Percentiles rank a stretch among this genome's conserved stretches.
phyloP scores from a whole-genome alignment of 2,888 invertebrate genomes.

The Mystacides longicornis region DNA sequence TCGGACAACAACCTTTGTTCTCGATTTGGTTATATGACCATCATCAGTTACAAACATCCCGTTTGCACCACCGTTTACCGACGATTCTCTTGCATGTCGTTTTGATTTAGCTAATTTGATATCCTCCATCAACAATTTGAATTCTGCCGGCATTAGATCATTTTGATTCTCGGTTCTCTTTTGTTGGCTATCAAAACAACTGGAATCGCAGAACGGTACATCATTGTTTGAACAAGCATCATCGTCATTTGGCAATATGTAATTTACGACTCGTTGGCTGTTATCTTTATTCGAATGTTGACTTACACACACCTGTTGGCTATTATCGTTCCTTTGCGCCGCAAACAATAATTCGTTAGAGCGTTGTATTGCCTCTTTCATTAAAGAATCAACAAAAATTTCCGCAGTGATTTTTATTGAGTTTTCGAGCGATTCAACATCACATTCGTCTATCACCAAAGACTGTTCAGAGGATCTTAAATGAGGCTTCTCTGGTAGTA shows the following conservation, averaged over 20 bases:
- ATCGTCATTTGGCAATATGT: no score
- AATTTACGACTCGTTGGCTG: not conserved
- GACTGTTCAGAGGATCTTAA: not conserved
- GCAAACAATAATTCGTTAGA: not conserved
- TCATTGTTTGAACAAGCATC: no score
- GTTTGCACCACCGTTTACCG: no score
- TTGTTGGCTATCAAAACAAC: no score
- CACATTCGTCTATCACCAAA: not conserved
- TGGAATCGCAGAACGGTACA: no score
- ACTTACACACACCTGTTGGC: not conserved
- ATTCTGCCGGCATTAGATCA: no score
- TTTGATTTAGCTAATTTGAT: no score
- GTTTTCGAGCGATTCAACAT: not conserved
- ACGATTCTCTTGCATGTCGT: no score
- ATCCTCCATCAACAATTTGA: no score
- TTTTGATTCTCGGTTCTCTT: no score
- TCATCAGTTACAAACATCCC: no score
- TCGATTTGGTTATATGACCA: no score
- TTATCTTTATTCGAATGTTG: not conserved
- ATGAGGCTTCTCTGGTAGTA: not conserved
- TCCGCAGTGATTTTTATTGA: not conserved
- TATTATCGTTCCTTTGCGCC: not conserved
- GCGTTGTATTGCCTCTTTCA: not conserved
- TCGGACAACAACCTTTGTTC: not conserved
- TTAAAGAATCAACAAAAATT: not conserved